A percentile compares a stretch with the other conserved stretches of the same genome.
Conservation (phyloP, 2,113 vertebrate genomes). For the Gavialis gangeticus region DNA sequence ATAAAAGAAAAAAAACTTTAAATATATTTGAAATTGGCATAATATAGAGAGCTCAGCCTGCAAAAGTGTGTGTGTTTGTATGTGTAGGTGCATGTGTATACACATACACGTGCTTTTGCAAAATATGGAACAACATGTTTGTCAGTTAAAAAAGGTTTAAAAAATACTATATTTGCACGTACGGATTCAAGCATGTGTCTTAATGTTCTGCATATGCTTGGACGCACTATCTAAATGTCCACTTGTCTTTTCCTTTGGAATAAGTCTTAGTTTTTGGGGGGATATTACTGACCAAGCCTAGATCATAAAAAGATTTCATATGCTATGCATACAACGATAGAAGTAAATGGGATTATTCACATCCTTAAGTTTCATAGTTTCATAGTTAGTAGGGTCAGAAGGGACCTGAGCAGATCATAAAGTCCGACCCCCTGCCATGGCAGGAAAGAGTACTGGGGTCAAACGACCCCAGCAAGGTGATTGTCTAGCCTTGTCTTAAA, state of each 20-base stretch:
- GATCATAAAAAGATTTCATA: background rate
- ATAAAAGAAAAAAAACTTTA: slow-evolving; percentile 23
- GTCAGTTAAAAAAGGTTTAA: slow-evolving; percentile 20
- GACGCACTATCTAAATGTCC: background rate
- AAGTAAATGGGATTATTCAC: background rate
- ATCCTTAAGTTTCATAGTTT: background rate
- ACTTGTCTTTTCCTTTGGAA: background rate
- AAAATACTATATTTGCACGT: background rate
- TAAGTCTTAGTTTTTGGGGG: background rate
- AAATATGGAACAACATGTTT: background rate
- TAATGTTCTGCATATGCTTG: background rate
- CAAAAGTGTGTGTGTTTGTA: background rate
- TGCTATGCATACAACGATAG: background rate
- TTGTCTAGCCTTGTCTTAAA: too few relatives aligned
- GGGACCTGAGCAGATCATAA: too few relatives aligned
- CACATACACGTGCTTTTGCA: background rate
- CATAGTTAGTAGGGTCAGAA: too few relatives aligned
- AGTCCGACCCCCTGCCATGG: too few relatives aligned
- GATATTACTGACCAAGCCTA: background rate
- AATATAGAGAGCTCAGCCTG: background rate
- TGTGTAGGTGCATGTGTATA: background rate
- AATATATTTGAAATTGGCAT: background rate
- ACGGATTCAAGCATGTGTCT: background rate
- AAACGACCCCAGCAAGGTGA: too few relatives aligned
- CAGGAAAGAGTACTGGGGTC: too few relatives aligned